Conservation (phyloP, 2,113 vertebrate species). For the Pelecanus crispus region DNA sequence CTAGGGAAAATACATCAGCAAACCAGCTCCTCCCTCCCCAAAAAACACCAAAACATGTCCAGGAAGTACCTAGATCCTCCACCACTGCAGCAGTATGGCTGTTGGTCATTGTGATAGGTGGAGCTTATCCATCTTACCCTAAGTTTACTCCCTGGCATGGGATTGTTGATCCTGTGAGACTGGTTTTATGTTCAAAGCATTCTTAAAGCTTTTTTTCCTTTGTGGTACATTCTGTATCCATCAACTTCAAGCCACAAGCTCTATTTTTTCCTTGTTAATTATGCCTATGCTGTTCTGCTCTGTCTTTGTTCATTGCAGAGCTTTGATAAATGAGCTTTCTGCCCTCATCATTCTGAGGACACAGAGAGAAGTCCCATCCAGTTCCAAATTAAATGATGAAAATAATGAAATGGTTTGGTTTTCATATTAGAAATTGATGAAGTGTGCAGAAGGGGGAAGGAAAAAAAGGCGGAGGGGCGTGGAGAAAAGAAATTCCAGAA, state of each 20-base stretch:
- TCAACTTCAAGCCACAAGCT: constrained; percentile 57
- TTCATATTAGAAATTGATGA: constrained; percentile 38
- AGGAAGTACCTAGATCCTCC: background rate
- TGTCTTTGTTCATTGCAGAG: constrained; percentile 40
- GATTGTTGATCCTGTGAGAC: constrained; percentile 28
- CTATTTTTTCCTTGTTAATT: constrained; percentile 45
- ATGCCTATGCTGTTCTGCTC: constrained; percentile 21
- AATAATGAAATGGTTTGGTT: constrained; percentile 19
- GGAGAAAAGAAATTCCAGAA: background rate
- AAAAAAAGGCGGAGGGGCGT: no score
- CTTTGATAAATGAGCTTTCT: constrained; percentile 58
- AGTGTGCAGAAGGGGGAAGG: background rate
- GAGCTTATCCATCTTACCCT: background rate
- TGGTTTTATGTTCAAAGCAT: constrained; percentile 56
- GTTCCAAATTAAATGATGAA: constrained; percentile 27
- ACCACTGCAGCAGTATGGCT: background rate
- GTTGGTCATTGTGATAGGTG: background rate
- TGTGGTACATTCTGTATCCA: constrained; percentile 61
- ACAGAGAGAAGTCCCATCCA: background rate
- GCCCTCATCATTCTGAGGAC: constrained; percentile 16
- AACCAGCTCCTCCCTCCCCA: background rate
- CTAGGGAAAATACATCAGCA: background rate
- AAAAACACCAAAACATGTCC: background rate
- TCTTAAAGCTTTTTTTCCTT: constrained; percentile 53
- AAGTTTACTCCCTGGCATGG: background rate